A percentile compares a stretch with the other conserved stretches of the same genome.
These are phyloP conservation scores for Phodopus roborovskii DNA, from an alignment of 2,113 vertebrate genomes.

Conservation along the genomic window DNA sequence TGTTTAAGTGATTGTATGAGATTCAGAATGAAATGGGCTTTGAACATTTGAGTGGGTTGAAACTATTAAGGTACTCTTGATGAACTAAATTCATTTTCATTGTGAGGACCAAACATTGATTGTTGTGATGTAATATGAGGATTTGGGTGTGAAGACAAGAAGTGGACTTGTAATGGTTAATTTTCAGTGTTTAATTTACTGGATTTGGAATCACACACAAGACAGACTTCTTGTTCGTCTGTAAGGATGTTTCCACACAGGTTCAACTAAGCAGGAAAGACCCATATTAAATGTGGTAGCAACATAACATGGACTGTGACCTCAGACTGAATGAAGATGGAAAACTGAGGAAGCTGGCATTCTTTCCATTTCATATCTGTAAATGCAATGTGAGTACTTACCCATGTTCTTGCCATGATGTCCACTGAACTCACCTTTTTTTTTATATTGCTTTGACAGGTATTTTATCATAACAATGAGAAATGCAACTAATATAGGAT, in stretches of 20 bases:
- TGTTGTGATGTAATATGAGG: background rate
- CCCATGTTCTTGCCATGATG: background rate
- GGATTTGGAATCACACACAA: background rate
- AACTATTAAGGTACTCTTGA: background rate
- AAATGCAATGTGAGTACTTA: background rate
- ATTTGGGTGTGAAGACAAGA: background rate
- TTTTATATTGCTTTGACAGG: background rate
- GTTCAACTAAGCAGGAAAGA: background rate
- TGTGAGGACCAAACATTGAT: background rate
- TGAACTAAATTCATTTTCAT: background rate
- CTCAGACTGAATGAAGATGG: background rate
- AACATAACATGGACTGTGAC: background rate
- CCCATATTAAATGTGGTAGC: background rate
- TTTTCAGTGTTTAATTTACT: background rate
- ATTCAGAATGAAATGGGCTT: background rate
- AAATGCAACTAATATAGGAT: background rate
- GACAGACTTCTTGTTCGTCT: background rate
- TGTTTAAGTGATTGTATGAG: background rate
- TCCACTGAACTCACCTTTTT: background rate
- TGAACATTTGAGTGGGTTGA: background rate
- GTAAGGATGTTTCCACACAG: background rate
- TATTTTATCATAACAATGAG: background rate
- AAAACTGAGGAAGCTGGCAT: background rate
- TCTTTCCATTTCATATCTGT: background rate
- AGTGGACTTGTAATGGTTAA: background rate